These are phyloP conservation scores for Lymantria monacha DNA, from an alignment of 2,888 invertebrate genomes.

Conservation along the genomic window DNA sequence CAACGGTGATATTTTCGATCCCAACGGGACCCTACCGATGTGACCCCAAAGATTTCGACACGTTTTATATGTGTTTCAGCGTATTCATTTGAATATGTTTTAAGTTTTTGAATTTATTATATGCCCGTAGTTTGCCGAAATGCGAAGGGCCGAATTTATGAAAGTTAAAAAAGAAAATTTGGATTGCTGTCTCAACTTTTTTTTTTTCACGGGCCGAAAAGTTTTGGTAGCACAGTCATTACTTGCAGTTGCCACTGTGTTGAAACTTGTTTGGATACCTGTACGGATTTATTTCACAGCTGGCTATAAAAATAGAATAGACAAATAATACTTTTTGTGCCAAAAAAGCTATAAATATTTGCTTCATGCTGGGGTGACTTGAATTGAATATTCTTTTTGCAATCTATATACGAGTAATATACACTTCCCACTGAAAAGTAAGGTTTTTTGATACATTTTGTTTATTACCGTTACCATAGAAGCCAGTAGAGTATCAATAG, in stretches of 20 bases:
- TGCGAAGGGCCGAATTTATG: conserved; percentile 11
- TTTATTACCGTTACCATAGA: too few species aligned
- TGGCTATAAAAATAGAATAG: too few species aligned
- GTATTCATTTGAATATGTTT: conserved; percentile 39
- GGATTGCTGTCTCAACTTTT: background rate
- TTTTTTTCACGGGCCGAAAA: background rate
- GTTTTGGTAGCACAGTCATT: background rate
- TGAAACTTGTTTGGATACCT: too few species aligned
- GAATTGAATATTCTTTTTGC: too few species aligned
- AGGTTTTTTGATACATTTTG: too few species aligned
- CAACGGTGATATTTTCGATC: conserved; percentile 55
- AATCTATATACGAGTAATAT: too few species aligned
- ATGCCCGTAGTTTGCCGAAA: conserved; percentile 12
- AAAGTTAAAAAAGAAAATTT: background rate
- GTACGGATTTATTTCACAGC: too few species aligned
- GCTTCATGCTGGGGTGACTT: too few species aligned
- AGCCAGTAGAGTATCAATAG: too few species aligned
- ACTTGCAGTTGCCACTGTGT: background rate
- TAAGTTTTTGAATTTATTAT: conserved; percentile 35
- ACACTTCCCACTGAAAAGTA: too few species aligned
- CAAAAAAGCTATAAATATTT: too few species aligned
- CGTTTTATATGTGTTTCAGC: conserved; percentile 42
- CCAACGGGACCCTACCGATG: conserved; percentile 49
- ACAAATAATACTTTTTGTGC: too few species aligned
- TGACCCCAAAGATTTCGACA: conserved; percentile 53